A percentile compares a stretch with the other conserved stretches of the same genome.
phyloP scores from a whole-genome alignment of 2,888 invertebrate genomes.

The Dryobota labecula region DNA sequence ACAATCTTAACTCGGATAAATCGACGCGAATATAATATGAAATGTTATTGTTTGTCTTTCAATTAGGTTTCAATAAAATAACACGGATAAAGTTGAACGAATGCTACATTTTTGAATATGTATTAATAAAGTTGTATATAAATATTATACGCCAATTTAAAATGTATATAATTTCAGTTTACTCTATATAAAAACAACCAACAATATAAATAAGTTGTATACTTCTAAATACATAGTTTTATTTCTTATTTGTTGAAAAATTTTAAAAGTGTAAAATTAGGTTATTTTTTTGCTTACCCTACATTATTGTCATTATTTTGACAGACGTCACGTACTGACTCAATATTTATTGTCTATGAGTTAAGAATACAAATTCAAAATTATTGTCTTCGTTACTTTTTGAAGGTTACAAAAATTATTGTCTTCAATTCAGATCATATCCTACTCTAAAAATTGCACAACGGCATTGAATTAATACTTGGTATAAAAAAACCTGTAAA shows the following conservation, averaged over 20 bases:
- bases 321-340: conserved; percentile 41
- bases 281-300: conserved; percentile 54
- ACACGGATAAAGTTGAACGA: conserved; percentile 57
- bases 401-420: conserved; percentile 20
- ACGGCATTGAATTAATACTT: conserved; percentile 14
- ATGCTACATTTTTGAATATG: conserved; percentile 46
- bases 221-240: conserved; percentile 40
- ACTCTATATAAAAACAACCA: conserved; percentile 48
- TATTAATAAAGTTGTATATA: conserved; percentile 17
- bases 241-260: conserved; percentile 29
- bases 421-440: background rate
- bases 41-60: conserved; percentile 28
- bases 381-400: conserved; percentile 53
- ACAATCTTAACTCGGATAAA: conserved; percentile 73
- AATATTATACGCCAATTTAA: conserved; percentile 27
- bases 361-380: conserved; percentile 49
- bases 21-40: conserved; percentile 56
- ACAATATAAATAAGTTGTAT: conserved; percentile 52
- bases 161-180: conserved; percentile 35
- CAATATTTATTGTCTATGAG: conserved; percentile 62
- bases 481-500: conserved; percentile 40
- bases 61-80: conserved; percentile 23
- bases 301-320: conserved; percentile 58
- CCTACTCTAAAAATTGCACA: conserved; percentile 21
- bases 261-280: conserved; percentile 47